Evolutionary conservation across 2,888 invertebrate genomes (phyloP).

Genomic region (Lepeophtheirus nordmannii): DNA sequence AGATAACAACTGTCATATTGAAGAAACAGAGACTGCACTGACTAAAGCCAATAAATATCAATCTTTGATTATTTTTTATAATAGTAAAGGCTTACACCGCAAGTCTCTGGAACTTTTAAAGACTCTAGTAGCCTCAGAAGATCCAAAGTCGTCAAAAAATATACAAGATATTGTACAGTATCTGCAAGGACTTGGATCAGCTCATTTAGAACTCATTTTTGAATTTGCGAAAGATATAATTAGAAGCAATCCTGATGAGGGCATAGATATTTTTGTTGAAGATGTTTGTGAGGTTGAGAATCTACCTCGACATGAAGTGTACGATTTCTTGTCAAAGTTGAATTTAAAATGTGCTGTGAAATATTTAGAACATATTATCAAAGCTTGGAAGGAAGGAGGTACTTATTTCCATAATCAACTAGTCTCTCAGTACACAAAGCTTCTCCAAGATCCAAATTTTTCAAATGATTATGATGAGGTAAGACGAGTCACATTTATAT

Average conservation of each 20-base stretch:
- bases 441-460: slow-evolving; percentile 34
- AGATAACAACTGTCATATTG: slow-evolving; percentile 71
- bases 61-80: slow-evolving; percentile 86
- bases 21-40: slow-evolving; percentile 78
- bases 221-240: slow-evolving; percentile 89
- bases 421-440: slow-evolving; percentile 71
- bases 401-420: slow-evolving; percentile 76
- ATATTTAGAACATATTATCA: slow-evolving; percentile 84
- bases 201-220: slow-evolving; percentile 70
- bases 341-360: slow-evolving; percentile 68
- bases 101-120: slow-evolving; percentile 75
- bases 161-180: slow-evolving; percentile 56
- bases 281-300: slow-evolving; percentile 69
- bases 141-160: slow-evolving; percentile 29
- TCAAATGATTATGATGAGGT: slow-evolving; percentile 25
- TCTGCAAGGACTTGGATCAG: slow-evolving; percentile 66
- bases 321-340: slow-evolving; percentile 69
- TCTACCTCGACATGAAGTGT: slow-evolving; percentile 67
- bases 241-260: slow-evolving; percentile 67
- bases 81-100: slow-evolving; percentile 78
- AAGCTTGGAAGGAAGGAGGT: slow-evolving; percentile 70
- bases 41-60: slow-evolving; percentile 71
- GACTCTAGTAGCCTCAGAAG: slow-evolving; percentile 34
- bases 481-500: background rate
- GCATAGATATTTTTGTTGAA: slow-evolving; percentile 72